phyloP scores from a whole-genome alignment of 2,888 invertebrate species.

The Himalopsyche tibetana region DNA sequence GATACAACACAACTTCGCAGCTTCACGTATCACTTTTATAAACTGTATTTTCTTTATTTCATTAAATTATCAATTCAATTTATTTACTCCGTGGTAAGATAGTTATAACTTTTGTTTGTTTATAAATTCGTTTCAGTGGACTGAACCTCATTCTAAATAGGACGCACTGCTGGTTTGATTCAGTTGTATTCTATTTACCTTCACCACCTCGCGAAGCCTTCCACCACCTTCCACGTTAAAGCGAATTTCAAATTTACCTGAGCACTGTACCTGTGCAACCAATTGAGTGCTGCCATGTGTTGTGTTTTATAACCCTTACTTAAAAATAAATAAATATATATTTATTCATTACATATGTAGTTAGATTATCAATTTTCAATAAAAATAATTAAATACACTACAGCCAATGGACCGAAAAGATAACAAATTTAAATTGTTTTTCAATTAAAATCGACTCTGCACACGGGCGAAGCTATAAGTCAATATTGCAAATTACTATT shows the following conservation, averaged over 20 bases:
- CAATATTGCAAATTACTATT: no score
- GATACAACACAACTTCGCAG: conserved; percentile 21
- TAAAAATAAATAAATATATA: no score
- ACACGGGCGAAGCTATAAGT: no score
- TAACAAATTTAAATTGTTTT: no score
- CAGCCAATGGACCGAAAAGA: no score
- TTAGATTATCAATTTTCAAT: no score
- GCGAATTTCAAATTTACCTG: conserved; percentile 9
- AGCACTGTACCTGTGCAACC: conserved; percentile 7
- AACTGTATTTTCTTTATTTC: background rate
- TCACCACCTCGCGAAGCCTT: conserved; percentile 6
- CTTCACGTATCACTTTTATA: background rate
- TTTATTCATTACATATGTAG: no score
- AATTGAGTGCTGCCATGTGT: background rate
- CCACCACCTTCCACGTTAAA: conserved; percentile 33
- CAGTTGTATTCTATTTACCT: background rate
- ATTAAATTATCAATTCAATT: no score
- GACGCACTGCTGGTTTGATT: background rate
- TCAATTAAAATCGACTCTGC: no score
- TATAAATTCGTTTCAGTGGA: conserved; percentile 9
- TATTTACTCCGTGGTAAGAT: background rate
- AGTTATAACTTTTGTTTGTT: background rate
- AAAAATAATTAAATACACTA: no score
- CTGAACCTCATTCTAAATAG: conserved; percentile 18
- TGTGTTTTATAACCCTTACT: no score